These are phyloP conservation scores for Pardosa pseudoannulata DNA, from an alignment of 2,888 invertebrate species.

Conservation along the genomic window DNA sequence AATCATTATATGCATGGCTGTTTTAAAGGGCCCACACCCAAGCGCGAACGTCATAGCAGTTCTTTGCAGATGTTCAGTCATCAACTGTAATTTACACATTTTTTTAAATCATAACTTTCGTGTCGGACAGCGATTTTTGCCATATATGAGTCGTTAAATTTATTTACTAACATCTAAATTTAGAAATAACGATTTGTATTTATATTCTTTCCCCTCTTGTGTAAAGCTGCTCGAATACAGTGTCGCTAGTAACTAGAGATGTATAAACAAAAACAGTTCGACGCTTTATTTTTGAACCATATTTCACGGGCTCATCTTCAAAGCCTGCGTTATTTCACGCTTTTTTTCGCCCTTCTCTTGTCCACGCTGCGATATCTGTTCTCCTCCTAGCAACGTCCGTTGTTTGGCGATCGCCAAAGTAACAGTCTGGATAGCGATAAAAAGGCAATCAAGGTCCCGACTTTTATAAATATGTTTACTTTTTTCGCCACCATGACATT, in stretches of 20 bases:
- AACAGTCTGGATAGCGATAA: conserved; percentile 63
- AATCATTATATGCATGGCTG: too few species aligned
- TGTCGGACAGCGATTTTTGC: too few species aligned
- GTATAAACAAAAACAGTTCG: not conserved
- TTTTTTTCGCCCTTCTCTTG: not conserved
- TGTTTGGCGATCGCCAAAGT: conserved; percentile 61
- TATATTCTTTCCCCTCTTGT: not conserved
- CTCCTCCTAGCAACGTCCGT: not conserved
- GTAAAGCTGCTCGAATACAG: not conserved
- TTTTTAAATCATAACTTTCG: too few species aligned
- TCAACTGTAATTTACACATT: not conserved
- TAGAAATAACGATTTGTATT: not conserved
- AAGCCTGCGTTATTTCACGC: not conserved
- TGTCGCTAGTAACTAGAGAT: not conserved
- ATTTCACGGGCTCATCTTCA: conserved; percentile 1
- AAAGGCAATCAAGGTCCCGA: conserved; percentile 63
- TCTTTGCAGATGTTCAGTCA: not conserved
- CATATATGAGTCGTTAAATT: not conserved
- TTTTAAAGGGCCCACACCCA: too few species aligned
- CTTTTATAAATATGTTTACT: conserved; percentile 71
- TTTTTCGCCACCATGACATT: conserved; percentile 57
- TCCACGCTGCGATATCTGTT: not conserved
- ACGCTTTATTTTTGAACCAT: not conserved
- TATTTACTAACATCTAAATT: not conserved
- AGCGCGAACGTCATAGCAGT: too few species aligned